A percentile compares a stretch with the other conserved stretches of the same genome.
phyloP scores from a whole-genome alignment of 2,888 invertebrate species.

The Leptogaster cylindrica region DNA sequence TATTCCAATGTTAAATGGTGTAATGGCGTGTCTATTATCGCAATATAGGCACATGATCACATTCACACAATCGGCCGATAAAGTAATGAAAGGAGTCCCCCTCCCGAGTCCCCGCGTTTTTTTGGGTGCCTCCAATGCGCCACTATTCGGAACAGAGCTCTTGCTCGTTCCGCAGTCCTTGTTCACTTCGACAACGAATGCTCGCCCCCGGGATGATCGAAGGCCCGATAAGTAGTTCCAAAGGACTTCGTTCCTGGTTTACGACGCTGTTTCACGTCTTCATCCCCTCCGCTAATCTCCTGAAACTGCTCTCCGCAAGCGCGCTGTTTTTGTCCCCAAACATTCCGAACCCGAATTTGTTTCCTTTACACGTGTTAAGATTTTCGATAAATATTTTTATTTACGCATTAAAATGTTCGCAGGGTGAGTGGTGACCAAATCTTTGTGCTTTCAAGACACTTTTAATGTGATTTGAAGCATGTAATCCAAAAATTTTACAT shows the following conservation, averaged over 20 bases:
- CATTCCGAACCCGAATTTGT: no score
- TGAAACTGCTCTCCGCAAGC: no score
- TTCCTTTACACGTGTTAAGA: no score
- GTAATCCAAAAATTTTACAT: no score
- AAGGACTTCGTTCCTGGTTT: conserved; percentile 14
- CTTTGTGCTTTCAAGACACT: no score
- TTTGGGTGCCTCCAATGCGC: not conserved
- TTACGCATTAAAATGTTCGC: no score
- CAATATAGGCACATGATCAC: conserved; percentile 39
- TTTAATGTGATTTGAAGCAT: no score
- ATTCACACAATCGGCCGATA: conserved; percentile 42
- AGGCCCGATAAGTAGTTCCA: conserved; percentile 1
- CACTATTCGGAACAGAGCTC: not conserved
- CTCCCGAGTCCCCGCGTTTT: conserved; percentile 3
- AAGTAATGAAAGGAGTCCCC: conserved; percentile 38
- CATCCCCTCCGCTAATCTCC: no score
- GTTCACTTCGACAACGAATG: conserved; percentile 22
- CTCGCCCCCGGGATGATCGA: conserved; percentile 11
- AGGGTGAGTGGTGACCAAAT: no score
- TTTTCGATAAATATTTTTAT: no score
- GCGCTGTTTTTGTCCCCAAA: no score
- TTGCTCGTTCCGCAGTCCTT: not conserved
- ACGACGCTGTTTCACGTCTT: conserved; percentile 23
- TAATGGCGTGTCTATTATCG: conserved; percentile 45
- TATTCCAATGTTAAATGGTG: conserved; percentile 39